A percentile compares a stretch with the other conserved stretches of the same genome.
phyloP scores from a whole-genome alignment of 2,888 invertebrate genomes.

The Elysia crispata region DNA sequence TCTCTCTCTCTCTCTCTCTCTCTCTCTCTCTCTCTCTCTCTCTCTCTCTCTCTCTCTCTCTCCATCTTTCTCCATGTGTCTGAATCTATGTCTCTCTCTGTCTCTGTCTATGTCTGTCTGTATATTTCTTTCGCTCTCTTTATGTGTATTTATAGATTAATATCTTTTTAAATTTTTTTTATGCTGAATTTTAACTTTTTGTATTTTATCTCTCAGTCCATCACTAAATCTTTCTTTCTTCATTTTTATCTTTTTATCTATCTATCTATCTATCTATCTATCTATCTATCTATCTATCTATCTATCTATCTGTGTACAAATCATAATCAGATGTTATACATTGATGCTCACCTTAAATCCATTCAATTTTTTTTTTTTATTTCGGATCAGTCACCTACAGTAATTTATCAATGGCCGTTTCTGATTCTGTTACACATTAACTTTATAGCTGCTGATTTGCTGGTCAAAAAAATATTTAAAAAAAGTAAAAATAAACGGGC shows the following conservation, averaged over 20 bases:
- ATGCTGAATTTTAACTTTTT: too few species aligned
- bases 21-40: neutral
- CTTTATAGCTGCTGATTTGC: too few species aligned
- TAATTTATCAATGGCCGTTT: too few species aligned
- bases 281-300: constrained; percentile 38
- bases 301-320: constrained; percentile 38
- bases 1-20: neutral
- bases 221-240: constrained; percentile 18
- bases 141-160: neutral
- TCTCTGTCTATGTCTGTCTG: neutral
- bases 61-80: neutral
- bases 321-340: too few species aligned
- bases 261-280: constrained; percentile 27
- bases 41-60: neutral
- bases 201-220: neutral
- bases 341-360: too few species aligned
- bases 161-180: neutral
- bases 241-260: constrained; percentile 34
- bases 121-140: neutral
- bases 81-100: neutral
- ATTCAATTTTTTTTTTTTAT: too few species aligned
- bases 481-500: too few species aligned
- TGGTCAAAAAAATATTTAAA: too few species aligned
- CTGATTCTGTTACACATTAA: too few species aligned
- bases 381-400: too few species aligned